Base-by-base conservation (phyloP, 2,888 invertebrate species). In the Yponomeuta sedellus region DNA sequence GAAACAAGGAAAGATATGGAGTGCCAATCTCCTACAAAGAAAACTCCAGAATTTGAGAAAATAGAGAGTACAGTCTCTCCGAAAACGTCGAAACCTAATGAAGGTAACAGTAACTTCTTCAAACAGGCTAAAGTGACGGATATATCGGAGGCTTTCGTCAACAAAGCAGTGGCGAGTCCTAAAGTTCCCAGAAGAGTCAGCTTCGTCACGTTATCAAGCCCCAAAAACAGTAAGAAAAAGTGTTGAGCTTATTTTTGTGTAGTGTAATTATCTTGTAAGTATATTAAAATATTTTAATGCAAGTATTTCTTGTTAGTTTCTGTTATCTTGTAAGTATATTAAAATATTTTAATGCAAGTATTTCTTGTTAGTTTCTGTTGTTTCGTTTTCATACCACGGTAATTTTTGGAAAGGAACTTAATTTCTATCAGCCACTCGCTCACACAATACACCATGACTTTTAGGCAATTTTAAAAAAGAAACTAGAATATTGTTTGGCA, bases 201-300 rank as follows among this genome's bases (percentile, higher is more conserved):
- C 70, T 92, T 96, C 67, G 95, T 95, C 28, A 96, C 96, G 1
- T 83, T 96, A 56, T 95, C 96, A 3, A 96, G 96, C 75, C 96
- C 96, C 62, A 96, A 95, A 80, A 93, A 93, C 68, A 92, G 92
- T 74, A 95, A 94, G 76, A 93, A 93, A 73, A 86, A 83, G 25
- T 52, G 44, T 16, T 52, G 5, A 52, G 44, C 16, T 5, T 52
- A 52, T 52, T 52, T 52, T 16, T 52, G 16, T 52, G 5, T 1
- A 16, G 16, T 1, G 16, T 16, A 16, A 52, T 3, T 52, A 52
- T 44, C 12, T 44, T 4, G 8, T 44, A 6, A 44, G 12, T 8
- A n/a, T n/a, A n/a, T n/a, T n/a, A n/a, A n/a, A n/a, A n/a, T n/a
- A n/a, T n/a, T n/a, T n/a, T n/a, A n/a, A n/a, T n/a, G n/a, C 28